Percentiles rank a stretch among this genome's conserved stretches.
Evolutionary conservation across 1,140 invertebrate genomes (phyloP).

Genomic region (Triops cancriformis): DNA sequence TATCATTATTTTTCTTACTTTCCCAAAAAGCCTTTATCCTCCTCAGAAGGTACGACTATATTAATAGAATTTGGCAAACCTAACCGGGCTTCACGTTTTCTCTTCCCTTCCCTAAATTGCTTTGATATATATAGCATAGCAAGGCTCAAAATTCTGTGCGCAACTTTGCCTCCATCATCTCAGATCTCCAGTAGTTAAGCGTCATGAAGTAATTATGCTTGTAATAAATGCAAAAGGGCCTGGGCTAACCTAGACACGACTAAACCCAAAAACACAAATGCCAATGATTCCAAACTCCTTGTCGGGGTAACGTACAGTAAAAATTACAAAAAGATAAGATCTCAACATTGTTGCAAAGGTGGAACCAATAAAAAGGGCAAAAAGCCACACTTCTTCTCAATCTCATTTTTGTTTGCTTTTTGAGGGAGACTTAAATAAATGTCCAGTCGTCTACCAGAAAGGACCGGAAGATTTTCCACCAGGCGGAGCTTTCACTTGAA

Average conservation of each 20-base stretch:
- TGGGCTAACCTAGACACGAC: background rate
- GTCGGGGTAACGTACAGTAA: background rate
- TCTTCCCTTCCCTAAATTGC: background rate
- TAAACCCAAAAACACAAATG: background rate
- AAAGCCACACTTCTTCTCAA: background rate
- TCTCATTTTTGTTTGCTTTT: background rate
- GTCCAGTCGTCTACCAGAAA: conserved; percentile 27
- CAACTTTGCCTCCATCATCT: background rate
- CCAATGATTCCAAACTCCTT: background rate
- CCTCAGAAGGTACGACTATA: background rate
- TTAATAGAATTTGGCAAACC: conserved; percentile 4
- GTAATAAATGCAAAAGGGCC: background rate
- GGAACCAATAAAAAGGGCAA: background rate
- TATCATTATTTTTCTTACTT: background rate
- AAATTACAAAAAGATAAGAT: background rate
- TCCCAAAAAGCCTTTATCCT: background rate
- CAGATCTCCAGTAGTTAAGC: background rate
- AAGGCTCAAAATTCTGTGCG: background rate
- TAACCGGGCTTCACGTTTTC: background rate
- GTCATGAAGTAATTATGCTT: background rate
- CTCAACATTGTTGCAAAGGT: background rate
- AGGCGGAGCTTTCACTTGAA: conserved; percentile 28
- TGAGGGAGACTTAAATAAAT: background rate
- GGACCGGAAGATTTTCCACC: conserved; percentile 28
- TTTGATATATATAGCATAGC: background rate